Conservation (phyloP, 2,797 vertebrate genomes). For the Anabacerthia variegaticeps region DNA sequence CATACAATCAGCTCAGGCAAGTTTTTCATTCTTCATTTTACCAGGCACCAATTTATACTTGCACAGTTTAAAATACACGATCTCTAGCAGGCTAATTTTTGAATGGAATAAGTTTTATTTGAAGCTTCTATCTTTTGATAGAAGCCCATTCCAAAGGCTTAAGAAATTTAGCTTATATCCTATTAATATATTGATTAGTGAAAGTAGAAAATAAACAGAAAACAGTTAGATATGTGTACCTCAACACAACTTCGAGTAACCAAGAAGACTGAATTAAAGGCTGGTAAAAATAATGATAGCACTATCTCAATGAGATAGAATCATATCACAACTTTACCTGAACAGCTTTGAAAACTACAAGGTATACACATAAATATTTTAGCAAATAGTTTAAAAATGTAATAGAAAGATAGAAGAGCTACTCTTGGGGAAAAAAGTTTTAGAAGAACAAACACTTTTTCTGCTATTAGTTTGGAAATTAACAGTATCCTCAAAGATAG, state of each 20-base stretch:
- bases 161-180: not conserved
- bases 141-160: not conserved
- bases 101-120: not conserved
- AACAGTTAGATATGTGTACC: not conserved
- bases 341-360: not conserved
- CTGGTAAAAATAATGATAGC: not conserved
- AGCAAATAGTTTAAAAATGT: not conserved
- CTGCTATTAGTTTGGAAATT: not conserved
- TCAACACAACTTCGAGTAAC: not conserved
- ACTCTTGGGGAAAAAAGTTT: not conserved
- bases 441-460: not conserved
- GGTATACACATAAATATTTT: not conserved
- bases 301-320: not conserved
- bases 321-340: not conserved
- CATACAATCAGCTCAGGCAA: not conserved
- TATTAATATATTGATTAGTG: not conserved
- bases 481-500: not conserved
- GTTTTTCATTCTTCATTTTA: not conserved
- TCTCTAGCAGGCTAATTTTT: not conserved
- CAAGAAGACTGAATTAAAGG: not conserved
- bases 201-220: not conserved
- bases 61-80: not conserved
- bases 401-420: not conserved
- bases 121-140: not conserved
- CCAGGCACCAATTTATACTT: not conserved